Percentiles rank a stretch among this genome's conserved stretches.
Evolutionary conservation across 35 echinoderm and acorn worm species (phyloP).

Genomic region (Heliocidaris tuberculata): DNA sequence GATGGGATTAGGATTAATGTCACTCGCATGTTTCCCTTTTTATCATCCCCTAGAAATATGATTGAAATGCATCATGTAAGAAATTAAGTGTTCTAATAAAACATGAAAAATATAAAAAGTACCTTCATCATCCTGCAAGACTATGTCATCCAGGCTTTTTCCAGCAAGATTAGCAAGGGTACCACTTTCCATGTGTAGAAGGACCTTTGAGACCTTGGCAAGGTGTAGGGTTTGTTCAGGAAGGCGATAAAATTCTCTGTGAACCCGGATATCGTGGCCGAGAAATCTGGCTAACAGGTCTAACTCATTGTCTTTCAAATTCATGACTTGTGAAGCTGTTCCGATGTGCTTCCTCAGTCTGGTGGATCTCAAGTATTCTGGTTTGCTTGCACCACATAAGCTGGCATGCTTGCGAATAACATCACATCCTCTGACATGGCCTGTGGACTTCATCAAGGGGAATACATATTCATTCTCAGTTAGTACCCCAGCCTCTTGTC

Average conservation of each 20-base stretch:
- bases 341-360: slow-evolving; percentile 69
- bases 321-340: slow-evolving; percentile 61
- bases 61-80: too few species aligned
- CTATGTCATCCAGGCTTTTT: slow-evolving; percentile 43
- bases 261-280: slow-evolving; percentile 68
- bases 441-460: neutral
- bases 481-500: slow-evolving; percentile 8
- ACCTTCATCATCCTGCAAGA: neutral
- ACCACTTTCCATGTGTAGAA: slow-evolving; percentile 58
- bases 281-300: slow-evolving; percentile 66
- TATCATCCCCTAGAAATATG: too few species aligned
- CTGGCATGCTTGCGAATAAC: slow-evolving; percentile 46
- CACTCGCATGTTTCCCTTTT: too few species aligned
- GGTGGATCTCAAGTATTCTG: slow-evolving; percentile 53
- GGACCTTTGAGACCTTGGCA: slow-evolving; percentile 57
- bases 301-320: slow-evolving; percentile 61
- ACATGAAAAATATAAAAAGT: neutral
- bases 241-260: slow-evolving; percentile 70
- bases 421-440: slow-evolving; percentile 60
- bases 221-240: slow-evolving; percentile 60
- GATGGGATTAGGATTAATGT: too few species aligned
- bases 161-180: neutral
- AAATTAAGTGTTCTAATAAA: too few species aligned
- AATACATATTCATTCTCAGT: slow-evolving; percentile 46
- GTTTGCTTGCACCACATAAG: slow-evolving; percentile 48